A percentile compares a stretch with the other conserved stretches of the same genome.
These are phyloP conservation scores for Slavum lentiscoides DNA, from an alignment of 2,888 invertebrate species.

Conservation along the genomic window DNA sequence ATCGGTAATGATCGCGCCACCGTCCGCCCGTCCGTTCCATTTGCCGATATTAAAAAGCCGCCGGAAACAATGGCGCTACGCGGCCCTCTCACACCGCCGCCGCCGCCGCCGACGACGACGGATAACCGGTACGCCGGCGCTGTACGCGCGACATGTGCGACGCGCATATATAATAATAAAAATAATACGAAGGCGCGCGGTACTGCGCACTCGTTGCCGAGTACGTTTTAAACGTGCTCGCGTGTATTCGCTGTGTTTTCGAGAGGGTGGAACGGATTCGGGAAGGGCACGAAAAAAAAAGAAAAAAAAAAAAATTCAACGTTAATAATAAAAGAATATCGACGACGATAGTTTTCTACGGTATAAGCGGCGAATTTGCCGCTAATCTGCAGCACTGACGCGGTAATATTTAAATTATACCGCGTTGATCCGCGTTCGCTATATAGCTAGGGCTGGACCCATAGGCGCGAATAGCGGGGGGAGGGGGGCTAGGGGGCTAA, in stretches of 20 bases:
- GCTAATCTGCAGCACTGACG: too few relatives aligned
- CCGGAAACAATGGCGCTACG: slow-evolving; percentile 25
- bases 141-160: slow-evolving; percentile 25
- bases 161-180: background rate
- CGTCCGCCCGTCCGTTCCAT: slow-evolving; percentile 17
- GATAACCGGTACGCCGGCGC: background rate
- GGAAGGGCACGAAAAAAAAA: too few relatives aligned
- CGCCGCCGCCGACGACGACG: background rate
- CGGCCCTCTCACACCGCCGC: background rate
- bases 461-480: too few relatives aligned
- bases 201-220: background rate
- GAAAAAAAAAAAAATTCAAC: background rate
- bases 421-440: too few relatives aligned
- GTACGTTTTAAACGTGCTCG: background rate
- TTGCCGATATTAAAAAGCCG: slow-evolving; percentile 50
- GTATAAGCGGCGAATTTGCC: background rate
- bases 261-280: slow-evolving; percentile 7
- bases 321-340: slow-evolving; percentile 33
- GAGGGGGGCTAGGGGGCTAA: too few relatives aligned
- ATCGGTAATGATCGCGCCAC: slow-evolving; percentile 33
- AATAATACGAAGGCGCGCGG: background rate
- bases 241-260: background rate
- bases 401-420: too few relatives aligned
- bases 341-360: background rate
- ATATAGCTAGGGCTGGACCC: too few relatives aligned